Evolutionary conservation across 2,888 invertebrate genomes (phyloP), one percentile per base, ranked within the genome.

Genomic region (Lysandra bellargus): DNA sequence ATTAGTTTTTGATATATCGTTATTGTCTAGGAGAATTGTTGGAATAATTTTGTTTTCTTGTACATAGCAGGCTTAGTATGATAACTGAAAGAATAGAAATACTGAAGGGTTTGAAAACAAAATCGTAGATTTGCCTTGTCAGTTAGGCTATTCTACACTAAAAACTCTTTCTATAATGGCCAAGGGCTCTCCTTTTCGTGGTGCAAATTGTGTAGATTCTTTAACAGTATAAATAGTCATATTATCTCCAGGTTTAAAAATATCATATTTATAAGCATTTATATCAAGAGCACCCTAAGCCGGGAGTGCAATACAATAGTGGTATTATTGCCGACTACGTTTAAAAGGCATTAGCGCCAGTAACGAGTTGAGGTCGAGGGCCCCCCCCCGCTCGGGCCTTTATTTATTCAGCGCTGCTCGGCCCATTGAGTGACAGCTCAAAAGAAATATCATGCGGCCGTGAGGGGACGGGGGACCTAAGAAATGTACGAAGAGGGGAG

Each of bases 371-470:
- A 81, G 82, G 81, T 82, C 80, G 80, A 80, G 76, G 76, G 57
- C 53, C 33, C 14, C 14, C 30, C 76, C 53, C 33, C 14, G 30
- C 30, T 53, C 75, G 57, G 76, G 76, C 85, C 88, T 90, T 91
- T 91, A 91, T 91, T 90, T 88, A 90, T 90, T 88, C 90, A 89
- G 87, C 86, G 87, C 86, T 84, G 86, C 86, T 84, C 86, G 87
- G 86, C 84, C 86, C 86, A 84, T 84, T 88, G 87, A 90, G 87
- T 87, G 89, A 86, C 86, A 85, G 83, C 82, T 84, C 84, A 84
- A 84, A 86, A 88, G 88, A 87, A 87, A 87, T 87, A 84, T 84
- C 82, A 83, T 84, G 83, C 84, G 86, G 81, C 80, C 83, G 85
- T 40, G 61, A 78, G 64, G 60, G 64, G 60, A 30, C 23, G 23